Evolutionary conservation across 2,888 invertebrate genomes (phyloP), one percentile per base, ranked within the genome.

Genomic region (Lasiommata megera): DNA sequence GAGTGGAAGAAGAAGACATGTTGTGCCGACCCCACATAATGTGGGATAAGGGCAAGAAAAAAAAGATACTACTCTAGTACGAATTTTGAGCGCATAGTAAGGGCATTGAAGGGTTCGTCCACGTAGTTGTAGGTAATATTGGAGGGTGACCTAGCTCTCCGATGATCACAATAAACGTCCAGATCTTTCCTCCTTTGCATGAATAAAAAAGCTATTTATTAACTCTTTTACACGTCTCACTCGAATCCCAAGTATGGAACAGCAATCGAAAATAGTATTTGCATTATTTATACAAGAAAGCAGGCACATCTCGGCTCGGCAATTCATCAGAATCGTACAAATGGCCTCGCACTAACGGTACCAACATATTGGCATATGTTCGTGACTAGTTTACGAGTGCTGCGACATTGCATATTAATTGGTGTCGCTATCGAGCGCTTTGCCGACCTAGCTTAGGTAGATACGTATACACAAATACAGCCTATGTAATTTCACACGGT

Each of bases 381-480:
- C 88, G 88, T 88, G 89, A 88, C 85, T 86, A 80, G 87, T 88
- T 85, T 87, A 88, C 88, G 88, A 84, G 84, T 83, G 78, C 81
- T 78, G 79, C 81, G 84, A 86, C 88, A 86, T 87, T 84, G 89
- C 88, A 89, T 89, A 89, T 89, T 88, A 89, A 89, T 89, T 88
- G 88, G 81, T 82, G 83, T 80, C 77, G 79, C 77, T 89, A 88
- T 88, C 88, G 80, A 82, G 78, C 78, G 79, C 87, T 88, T 87
- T 86, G 81, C 74, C 84, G 78, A 82, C 84, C 82, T 79, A 76
- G 80, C 84, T 80, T 74, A 82, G 77, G 77, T 74, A 74, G 59
- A 67, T 64, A n/a, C n/a, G n/a, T n/a, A 61, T 61, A 61, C 65
- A 57, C 58, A 63, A 65, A 61, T 62, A 67, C 61, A 59, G 60